Base-by-base conservation (phyloP, 2,797 vertebrate species). In the Aplochiton taeniatus region DNA sequence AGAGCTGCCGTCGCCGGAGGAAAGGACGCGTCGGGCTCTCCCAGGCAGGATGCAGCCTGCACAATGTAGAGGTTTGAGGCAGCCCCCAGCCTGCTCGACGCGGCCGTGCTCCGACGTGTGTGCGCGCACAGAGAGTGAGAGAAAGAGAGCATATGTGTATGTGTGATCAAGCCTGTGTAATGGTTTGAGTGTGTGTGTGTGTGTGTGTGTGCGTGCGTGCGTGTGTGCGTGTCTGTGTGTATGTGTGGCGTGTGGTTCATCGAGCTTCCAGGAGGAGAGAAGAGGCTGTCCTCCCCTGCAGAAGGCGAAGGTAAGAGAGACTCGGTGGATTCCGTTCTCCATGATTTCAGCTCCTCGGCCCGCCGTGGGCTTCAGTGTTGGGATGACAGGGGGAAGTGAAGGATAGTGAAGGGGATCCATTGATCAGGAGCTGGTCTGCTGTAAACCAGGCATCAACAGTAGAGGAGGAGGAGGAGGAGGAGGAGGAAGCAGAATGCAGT, bases 1-100 rank as follows among this genome's bases (percentile, higher is more conserved):
- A 57, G 87, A 82, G 84, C 75, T 90, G 91, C 83, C 86, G 83
- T 87, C 92, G 94, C 95, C 90, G 92, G 90, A 93, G 94, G 94
- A 83, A 94, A 90, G 85, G 89, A 93, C 89, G 82, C 91, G 91
- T 94, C 93, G 91, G 71, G 77, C 87, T 91, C 88, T 91, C 84
- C 83, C 79, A 91, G 92, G 92, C 95, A 94, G 94, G 94, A 92
- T 78, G 87, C 87, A 89, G 92, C 95, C 93, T 96, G 95, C 93
- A 90, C 88, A 84, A 86, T 83, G 85, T 78, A 87, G 88, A 86
- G 17, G 89, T 80, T 85, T 91, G 83, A 91, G 82, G 74, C 62
- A 88, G 31, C 31, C 31, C 87, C 81, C 83, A 87, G 80, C 68
- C 63, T 68, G 75, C 63, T 86, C 78, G 41, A 75, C 72, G 65